A percentile compares a stretch with the other conserved stretches of the same genome.
These are phyloP conservation scores for Lepilemur septentrionalis DNA, from an alignment of 2,797 vertebrate species.

Conservation along the genomic window DNA sequence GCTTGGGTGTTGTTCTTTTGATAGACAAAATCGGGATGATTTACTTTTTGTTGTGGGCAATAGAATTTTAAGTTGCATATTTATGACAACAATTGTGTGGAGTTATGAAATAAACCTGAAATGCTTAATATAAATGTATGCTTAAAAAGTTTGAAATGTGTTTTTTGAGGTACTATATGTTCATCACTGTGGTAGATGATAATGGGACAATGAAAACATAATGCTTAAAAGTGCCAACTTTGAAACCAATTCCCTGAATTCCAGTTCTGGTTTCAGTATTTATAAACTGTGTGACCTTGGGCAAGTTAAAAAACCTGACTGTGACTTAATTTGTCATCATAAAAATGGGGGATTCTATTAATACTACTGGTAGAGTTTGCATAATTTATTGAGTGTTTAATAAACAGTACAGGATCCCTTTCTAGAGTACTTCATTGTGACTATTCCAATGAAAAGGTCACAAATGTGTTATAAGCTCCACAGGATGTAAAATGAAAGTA, in stretches of 20 bases:
- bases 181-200: background rate
- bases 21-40: conserved; percentile 10
- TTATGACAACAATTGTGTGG: background rate
- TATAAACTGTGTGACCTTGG: background rate
- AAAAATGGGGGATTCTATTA: background rate
- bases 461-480: background rate
- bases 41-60: conserved; percentile 3
- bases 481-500: background rate
- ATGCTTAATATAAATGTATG: background rate
- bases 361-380: background rate
- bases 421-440: background rate
- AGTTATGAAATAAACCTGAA: conserved; percentile 23
- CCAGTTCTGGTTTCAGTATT: background rate
- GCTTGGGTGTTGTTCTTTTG: background rate
- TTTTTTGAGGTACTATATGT: background rate
- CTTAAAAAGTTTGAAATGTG: background rate
- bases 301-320: background rate
- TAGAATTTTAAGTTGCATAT: conserved; percentile 42
- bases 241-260: background rate
- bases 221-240: background rate
- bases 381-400: background rate
- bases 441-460: background rate
- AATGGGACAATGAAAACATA: background rate
- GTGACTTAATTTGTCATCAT: background rate
- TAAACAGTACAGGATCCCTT: background rate